Base-by-base conservation (phyloP, 2,797 vertebrate genomes). In the Semotilus atromaculatus region DNA sequence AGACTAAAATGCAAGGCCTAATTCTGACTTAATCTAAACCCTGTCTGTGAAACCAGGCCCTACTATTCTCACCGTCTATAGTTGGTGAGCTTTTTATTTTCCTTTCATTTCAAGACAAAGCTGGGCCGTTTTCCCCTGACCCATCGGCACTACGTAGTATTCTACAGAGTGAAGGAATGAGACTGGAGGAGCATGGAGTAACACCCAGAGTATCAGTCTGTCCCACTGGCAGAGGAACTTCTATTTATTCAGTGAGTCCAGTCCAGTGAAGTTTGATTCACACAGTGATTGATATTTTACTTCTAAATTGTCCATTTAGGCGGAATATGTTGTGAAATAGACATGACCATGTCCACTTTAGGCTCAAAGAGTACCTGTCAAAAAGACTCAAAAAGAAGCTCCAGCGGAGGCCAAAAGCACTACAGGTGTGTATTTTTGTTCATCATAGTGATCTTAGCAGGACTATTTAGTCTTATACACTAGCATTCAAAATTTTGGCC, bases 121-220 rank as follows among this genome's bases (percentile, higher is more conserved):
- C 82, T 0, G 45, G 86, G 31, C 77, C 64, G 9, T 95, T 95
- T 87, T 92, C 92, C 14, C 93, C 93, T 1, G 94, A 95, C 73
- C 36, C 90, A 0, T 43, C 86, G 31, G 93, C 94, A 0, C 88
- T 94, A 53, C 78, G 86, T 53, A 93, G 92, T 73, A 95, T 95
- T 86, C 89, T 95, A n/a, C 90, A 88, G 83, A 94, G 92, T 1
- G 90, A 94, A 43, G 93, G 91, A 0, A 66, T 92, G 67, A 94
- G 90, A 78, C 87, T 71, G 34, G 86, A 29, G 6, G 86, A 85
- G 19, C 19, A 4, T 3, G 86, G 84, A 2, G 76, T 80, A 70
- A 94, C 92, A n/a, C 90, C 92, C 8, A 67, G 58, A 82, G 85
- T 34, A 68, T 91, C 92, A 26, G 82, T 85, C 55, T 90, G 90